Evolutionary conservation across 2,888 invertebrate species (phyloP).

Genomic region (Synanthedon vespiformis): DNA sequence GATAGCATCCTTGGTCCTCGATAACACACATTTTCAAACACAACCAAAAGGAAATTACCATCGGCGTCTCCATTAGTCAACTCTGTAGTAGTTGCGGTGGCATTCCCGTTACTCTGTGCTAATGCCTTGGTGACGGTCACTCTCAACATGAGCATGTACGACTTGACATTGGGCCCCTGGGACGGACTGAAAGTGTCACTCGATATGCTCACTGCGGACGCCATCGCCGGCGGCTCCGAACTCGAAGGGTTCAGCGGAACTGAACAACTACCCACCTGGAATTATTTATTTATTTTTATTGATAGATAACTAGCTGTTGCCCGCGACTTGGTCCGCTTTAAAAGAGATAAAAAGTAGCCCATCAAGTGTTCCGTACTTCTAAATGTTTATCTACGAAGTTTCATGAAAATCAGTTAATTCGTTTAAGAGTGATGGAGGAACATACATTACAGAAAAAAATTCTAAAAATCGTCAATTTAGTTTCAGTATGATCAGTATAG

Average conservation of each 20-base stretch:
- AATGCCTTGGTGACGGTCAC: slow-evolving; percentile 67
- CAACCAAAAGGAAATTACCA: slow-evolving; percentile 24
- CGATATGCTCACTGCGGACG: slow-evolving; percentile 86
- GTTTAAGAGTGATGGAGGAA: too few species aligned
- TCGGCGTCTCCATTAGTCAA: slow-evolving; percentile 63
- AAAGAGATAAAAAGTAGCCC: too few species aligned
- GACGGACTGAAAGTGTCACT: slow-evolving; percentile 85
- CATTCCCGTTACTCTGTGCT: slow-evolving; percentile 8
- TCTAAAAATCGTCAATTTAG: too few species aligned
- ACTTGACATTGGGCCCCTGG: slow-evolving; percentile 84
- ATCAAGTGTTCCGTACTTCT: too few species aligned
- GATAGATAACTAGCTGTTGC: too few species aligned
- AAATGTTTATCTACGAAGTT: too few species aligned
- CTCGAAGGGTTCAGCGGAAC: slow-evolving; percentile 80
- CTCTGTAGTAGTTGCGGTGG: slow-evolving; percentile 44
- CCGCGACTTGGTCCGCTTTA: too few species aligned
- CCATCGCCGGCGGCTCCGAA: slow-evolving; percentile 74
- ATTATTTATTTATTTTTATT: background rate
- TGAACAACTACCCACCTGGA: slow-evolving; percentile 76
- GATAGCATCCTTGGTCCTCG: too few species aligned
- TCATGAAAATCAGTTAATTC: too few species aligned
- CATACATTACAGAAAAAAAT: too few species aligned
- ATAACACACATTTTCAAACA: too few species aligned
- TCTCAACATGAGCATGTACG: slow-evolving; percentile 82
- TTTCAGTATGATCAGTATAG: too few species aligned